Evolutionary conservation across 2,113 vertebrate genomes (phyloP).

Genomic region (Myotis lucifugus): DNA sequence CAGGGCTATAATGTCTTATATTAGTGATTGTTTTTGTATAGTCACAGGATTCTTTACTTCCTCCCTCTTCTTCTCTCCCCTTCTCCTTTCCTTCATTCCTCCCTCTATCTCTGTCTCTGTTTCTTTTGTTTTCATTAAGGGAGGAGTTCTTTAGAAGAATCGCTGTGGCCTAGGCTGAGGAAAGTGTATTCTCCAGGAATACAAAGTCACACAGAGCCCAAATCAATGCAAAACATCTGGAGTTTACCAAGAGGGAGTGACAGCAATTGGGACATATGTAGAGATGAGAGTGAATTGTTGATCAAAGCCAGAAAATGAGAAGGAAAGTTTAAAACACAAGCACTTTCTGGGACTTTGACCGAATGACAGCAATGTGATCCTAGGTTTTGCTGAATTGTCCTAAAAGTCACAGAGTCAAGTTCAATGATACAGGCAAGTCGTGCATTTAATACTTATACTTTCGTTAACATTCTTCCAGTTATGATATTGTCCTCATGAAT

Average conservation of each 20-base stretch:
- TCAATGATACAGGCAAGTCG: neutral
- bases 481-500: neutral
- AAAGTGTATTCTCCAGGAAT: neutral
- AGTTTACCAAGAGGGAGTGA: neutral
- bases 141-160: neutral
- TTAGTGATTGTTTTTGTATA: neutral
- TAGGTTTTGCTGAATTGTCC: neutral
- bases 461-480: neutral
- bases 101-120: neutral
- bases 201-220: neutral
- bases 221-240: neutral
- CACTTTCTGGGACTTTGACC: neutral
- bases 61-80: neutral
- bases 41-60: neutral
- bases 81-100: neutral
- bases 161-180: neutral
- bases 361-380: neutral
- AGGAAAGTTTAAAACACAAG: neutral
- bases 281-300: neutral
- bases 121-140: neutral
- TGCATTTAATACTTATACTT: neutral
- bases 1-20: neutral
- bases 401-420: neutral
- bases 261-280: neutral
- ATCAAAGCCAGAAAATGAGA: slow-evolving; percentile 15